Evolutionary conservation across 1,140 invertebrate genomes (phyloP).

Genomic region (Aphis craccivora): DNA sequence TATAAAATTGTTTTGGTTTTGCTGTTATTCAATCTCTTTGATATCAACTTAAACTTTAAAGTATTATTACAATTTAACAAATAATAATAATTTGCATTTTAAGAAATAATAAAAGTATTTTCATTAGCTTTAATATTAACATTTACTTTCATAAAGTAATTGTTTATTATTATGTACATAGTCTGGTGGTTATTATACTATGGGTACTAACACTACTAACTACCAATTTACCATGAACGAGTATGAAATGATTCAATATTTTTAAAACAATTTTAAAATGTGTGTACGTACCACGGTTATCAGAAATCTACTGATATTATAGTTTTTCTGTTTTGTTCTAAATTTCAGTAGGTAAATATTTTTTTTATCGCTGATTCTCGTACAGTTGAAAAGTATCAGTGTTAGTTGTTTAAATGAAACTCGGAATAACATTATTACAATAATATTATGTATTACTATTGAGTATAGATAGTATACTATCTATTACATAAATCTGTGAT

Average conservation of each 20-base stretch:
- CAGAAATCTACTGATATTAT: neutral
- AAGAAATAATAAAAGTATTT: too few species aligned
- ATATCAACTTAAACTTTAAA: neutral
- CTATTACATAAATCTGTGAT: neutral
- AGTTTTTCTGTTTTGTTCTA: neutral
- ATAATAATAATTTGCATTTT: too few species aligned
- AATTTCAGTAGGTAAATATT: neutral
- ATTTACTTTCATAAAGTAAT: neutral
- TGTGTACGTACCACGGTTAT: neutral
- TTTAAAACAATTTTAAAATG: neutral
- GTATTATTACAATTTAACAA: neutral
- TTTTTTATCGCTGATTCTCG: neutral
- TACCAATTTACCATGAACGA: neutral
- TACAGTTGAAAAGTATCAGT: neutral
- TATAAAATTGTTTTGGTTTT: neutral
- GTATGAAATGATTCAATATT: neutral
- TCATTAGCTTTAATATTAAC: too few species aligned
- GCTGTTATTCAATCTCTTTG: neutral
- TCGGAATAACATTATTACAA: neutral
- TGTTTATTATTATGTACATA: neutral
- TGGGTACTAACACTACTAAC: too few species aligned
- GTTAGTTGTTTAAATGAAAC: neutral
- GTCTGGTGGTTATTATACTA: neutral
- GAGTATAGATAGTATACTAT: too few species aligned
- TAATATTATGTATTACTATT: neutral